Base-by-base conservation (phyloP, 2,888 invertebrate genomes). In the Dasypolia templi region DNA sequence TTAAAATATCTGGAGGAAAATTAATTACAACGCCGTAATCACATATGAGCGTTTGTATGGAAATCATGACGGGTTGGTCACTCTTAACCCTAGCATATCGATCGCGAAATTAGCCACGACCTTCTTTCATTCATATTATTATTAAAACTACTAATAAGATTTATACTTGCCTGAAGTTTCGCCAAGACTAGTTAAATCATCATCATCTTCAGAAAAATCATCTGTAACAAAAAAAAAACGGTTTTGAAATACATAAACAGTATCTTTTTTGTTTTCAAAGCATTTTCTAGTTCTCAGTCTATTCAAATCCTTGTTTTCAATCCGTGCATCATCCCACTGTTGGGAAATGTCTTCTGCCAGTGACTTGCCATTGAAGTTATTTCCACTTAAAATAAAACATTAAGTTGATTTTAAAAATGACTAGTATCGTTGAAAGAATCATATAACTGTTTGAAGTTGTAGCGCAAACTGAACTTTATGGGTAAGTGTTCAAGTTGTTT, bases 211-310 rank as follows among this genome's bases (percentile, higher is more conserved):
- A 0, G 89, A 84, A 44, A 85, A 86, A 53, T 90, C 93, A 85
- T 93, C 93, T 93, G 89, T 0, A 89, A 91, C 55, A 83, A 79
- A 81, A 79, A 17, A n/a, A n/a, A n/a, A n/a, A n/a, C n/a, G n/a
- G 26, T n/a, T 49, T 44, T 49, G 3, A 65, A 26, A 51, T 26
- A 12, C 19, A 51, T 19, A 35, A 32, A 17, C 0, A 2, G 2
- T 2, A 22, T 19, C 9, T 19, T 9, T 9, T 56, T 22, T 46
- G 19, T 19, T 22, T 32, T 12, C 19, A 19, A 53, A 26, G 2
- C 26, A 29, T 19, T 32, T 29, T 19, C 1, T 29, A 3, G 7
- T 19, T 53, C 17, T 7, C 7, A 14, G n/a, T 59, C 4, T 35
- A 59, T 59, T 9, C 12, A 58, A 35, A 9, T 26, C 6, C 12